Percentiles rank a stretch among this genome's conserved stretches.
These are phyloP conservation scores for Cyprinodon brontotheroides DNA, from an alignment of 2,113 vertebrate genomes.

Conservation along the genomic window DNA sequence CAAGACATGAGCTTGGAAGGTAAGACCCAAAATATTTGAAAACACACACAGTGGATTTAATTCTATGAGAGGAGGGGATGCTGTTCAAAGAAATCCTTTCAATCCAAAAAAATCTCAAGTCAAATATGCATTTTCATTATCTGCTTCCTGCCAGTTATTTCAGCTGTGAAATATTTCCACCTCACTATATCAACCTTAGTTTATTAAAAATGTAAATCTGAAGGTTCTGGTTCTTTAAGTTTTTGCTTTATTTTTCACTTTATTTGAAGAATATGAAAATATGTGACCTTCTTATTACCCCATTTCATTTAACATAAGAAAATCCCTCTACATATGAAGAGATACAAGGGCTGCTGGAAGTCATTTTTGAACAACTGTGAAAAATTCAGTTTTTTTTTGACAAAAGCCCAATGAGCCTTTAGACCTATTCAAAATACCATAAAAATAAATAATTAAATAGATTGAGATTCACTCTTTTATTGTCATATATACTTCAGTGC, in stretches of 20 bases:
- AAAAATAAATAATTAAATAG: no score
- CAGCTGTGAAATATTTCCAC: neutral
- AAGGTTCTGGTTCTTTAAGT: neutral
- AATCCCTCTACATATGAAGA: no score
- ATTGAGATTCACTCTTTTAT: no score
- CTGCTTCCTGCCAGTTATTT: neutral
- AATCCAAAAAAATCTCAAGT: neutral
- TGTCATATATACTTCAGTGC: no score
- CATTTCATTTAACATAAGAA: no score
- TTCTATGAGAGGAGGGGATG: slow-evolving; percentile 7
- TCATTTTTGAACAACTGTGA: no score
- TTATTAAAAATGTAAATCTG: neutral
- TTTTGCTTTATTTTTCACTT: neutral
- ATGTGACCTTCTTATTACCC: no score
- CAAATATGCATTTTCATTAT: neutral
- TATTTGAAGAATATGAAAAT: no score
- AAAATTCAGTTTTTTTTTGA: no score
- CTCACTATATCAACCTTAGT: neutral
- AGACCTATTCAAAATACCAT: no score
- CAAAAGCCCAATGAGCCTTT: no score
- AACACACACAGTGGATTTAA: slow-evolving; percentile 18
- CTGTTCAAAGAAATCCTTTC: neutral
- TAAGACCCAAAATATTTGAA: slow-evolving; percentile 22
- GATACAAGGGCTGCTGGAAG: no score
- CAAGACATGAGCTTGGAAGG: slow-evolving; percentile 26